phyloP scores from a whole-genome alignment of 2,888 invertebrate genomes.

The Tachina lurida region DNA sequence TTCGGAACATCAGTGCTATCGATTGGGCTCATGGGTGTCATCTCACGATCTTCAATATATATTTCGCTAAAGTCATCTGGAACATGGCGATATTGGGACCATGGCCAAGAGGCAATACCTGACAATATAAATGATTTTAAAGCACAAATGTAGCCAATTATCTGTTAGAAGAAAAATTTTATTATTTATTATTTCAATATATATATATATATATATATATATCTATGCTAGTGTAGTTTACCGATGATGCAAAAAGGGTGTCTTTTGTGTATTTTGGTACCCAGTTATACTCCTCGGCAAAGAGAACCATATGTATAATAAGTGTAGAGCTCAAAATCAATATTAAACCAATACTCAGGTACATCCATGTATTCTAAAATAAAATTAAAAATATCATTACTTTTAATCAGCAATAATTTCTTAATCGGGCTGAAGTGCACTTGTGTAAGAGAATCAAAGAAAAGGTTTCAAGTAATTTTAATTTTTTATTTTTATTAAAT shows the following conservation, averaged over 20 bases:
- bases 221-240: constrained; percentile 81
- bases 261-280: constrained; percentile 89
- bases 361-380: constrained; percentile 88
- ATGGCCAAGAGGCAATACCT: constrained; percentile 85
- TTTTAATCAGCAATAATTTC: no score
- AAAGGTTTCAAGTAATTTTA: no score
- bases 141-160: constrained; percentile 86
- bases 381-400: constrained; percentile 6
- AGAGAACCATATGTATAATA: constrained; percentile 87
- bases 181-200: neutral
- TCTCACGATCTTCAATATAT: constrained; percentile 84
- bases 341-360: constrained; percentile 88
- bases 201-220: no score
- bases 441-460: no score
- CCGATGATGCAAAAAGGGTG: constrained; percentile 87
- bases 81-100: constrained; percentile 85
- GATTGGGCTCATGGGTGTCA: constrained; percentile 84
- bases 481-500: no score
- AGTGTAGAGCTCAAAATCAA: constrained; percentile 88
- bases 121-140: constrained; percentile 85
- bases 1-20: constrained; percentile 82
- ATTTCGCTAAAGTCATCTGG: constrained; percentile 86
- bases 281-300: constrained; percentile 87
- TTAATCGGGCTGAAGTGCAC: no score
- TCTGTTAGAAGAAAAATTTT: constrained; percentile 80